phyloP scores from a whole-genome alignment of 2,888 invertebrate species.

The Ceriagrion tenellum region DNA sequence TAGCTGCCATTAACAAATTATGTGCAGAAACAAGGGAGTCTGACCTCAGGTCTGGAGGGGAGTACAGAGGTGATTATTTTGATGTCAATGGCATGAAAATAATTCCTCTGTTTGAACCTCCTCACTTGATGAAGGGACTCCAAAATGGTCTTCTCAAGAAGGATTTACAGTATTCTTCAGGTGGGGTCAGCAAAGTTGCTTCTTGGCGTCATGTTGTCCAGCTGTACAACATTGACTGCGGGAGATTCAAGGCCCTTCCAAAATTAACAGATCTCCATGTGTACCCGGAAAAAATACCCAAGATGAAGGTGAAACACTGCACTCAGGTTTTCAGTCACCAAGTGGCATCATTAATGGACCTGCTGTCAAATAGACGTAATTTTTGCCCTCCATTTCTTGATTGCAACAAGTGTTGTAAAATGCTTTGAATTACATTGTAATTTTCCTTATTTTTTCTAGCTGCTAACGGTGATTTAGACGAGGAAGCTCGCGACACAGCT shows the following conservation, averaged over 20 bases:
- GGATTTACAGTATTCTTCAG: neutral
- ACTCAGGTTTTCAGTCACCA: neutral
- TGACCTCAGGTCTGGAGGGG: no score
- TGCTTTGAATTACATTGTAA: neutral
- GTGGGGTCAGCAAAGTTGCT: neutral
- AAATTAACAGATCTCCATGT: neutral
- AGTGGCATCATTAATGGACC: neutral
- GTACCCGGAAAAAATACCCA: slow-evolving; percentile 39
- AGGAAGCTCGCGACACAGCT: neutral
- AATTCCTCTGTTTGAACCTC: neutral
- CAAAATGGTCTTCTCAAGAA: neutral
- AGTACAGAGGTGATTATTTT: slow-evolving; percentile 2
- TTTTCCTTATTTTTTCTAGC: neutral
- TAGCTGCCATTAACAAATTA: no score
- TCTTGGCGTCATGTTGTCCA: slow-evolving; percentile 23
- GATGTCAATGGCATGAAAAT: neutral
- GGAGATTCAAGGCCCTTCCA: neutral
- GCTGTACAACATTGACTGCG: neutral
- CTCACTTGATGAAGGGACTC: neutral
- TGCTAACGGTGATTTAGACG: neutral
- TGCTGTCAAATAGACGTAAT: neutral
- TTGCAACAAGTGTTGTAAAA: neutral
- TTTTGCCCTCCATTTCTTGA: neutral
- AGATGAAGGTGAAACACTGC: slow-evolving; percentile 32
- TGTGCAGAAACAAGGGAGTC: no score